These are phyloP conservation scores for Apocrypta bakeri DNA, from an alignment of 1,140 invertebrate species.

Conservation along the genomic window DNA sequence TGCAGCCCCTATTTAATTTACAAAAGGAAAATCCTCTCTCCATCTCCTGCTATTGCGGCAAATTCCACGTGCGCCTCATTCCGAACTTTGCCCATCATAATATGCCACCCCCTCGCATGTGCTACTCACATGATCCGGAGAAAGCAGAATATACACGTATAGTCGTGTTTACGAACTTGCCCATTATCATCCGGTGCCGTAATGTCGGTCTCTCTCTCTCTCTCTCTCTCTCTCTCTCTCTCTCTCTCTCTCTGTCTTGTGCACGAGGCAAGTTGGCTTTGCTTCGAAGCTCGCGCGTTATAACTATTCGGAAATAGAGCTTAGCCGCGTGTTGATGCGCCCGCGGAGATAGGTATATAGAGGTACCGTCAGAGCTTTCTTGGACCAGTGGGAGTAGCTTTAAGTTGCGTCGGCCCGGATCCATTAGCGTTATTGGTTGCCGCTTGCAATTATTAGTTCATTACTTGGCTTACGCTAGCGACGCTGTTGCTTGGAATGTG, in stretches of 20 bases:
- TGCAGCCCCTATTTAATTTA: constrained; percentile 37
- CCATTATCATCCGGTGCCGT: constrained; percentile 38
- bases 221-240: constrained; percentile 17
- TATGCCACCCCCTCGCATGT: not conserved
- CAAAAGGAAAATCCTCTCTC: constrained; percentile 34
- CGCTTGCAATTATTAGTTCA: constrained; percentile 56
- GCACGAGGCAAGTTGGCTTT: not conserved
- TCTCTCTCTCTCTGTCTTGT: not conserved
- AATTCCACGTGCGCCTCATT: constrained; percentile 19
- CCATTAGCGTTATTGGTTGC: constrained; percentile 56
- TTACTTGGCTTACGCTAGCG: constrained; percentile 49
- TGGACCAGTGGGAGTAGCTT: constrained; percentile 6
- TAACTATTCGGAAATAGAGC: constrained; percentile 38
- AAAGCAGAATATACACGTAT: constrained; percentile 16
- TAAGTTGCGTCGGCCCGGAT: constrained; percentile 30
- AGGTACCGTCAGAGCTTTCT: not conserved
- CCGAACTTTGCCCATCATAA: constrained; percentile 17
- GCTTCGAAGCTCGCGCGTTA: constrained; percentile 27
- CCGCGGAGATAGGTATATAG: not conserved
- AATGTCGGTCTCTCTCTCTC: constrained; percentile 8
- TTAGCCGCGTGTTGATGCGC: not conserved
- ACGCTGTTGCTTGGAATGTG: not conserved
- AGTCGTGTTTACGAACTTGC: constrained; percentile 31
- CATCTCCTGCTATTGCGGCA: not conserved
- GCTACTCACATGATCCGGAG: not conserved